These are phyloP conservation scores for Stomorhina lunata DNA, from an alignment of 2,888 invertebrate species.

Conservation along the genomic window DNA sequence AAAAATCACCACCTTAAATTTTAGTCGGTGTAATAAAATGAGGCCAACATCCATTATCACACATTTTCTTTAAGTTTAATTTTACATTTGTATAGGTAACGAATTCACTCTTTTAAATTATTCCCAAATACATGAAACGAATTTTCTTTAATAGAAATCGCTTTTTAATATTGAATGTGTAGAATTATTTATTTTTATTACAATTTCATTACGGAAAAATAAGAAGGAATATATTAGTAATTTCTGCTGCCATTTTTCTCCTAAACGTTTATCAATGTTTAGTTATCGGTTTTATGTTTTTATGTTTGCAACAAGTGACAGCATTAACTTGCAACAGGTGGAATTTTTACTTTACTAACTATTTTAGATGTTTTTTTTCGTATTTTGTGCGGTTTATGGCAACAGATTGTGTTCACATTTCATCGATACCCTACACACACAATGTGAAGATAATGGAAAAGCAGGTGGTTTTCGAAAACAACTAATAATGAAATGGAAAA, in stretches of 20 bases:
- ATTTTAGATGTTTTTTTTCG: constrained; percentile 11
- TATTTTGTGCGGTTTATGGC: constrained; percentile 27
- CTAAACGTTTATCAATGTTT: constrained; percentile 59
- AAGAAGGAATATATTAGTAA: constrained; percentile 44
- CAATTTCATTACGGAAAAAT: constrained; percentile 8
- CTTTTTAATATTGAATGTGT: constrained; percentile 39
- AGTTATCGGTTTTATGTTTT: constrained; percentile 50
- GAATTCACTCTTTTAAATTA: constrained; percentile 17
- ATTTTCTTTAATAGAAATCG: constrained; percentile 45
- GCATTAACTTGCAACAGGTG: constrained; percentile 61
- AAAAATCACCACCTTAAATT: no score
- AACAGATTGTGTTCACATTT: constrained; percentile 37
- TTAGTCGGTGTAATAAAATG: no score
- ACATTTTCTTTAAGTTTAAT: no score
- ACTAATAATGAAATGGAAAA: no score
- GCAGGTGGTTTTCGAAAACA: constrained; percentile 49
- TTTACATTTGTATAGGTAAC: no score
- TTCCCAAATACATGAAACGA: constrained; percentile 1
- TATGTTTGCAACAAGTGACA: constrained; percentile 52
- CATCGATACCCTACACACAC: constrained; percentile 38
- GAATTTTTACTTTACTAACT: constrained; percentile 56
- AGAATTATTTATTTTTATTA: constrained; percentile 13
- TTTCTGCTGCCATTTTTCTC: constrained; percentile 37
- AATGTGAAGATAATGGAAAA: neutral
- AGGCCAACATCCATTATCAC: no score